A percentile compares a stretch with the other conserved stretches of the same genome.
These are phyloP conservation scores for Psilopogon haemacephalus DNA, from an alignment of 2,113 vertebrate genomes.

Conservation along the genomic window DNA sequence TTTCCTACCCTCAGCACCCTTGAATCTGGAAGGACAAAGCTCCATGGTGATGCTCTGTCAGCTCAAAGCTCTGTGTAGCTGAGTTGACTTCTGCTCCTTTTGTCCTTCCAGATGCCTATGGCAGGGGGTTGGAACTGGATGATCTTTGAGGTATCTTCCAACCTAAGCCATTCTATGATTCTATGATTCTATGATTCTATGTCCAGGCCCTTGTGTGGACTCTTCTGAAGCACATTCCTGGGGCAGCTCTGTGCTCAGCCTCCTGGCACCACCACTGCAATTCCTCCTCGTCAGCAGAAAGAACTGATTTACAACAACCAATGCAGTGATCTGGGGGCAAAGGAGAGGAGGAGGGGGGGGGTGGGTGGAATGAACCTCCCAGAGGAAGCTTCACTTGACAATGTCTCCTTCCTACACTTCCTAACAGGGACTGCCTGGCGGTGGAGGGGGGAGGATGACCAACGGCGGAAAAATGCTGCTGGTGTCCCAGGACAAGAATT, in stretches of 20 bases:
- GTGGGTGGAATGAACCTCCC: neutral
- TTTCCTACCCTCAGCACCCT: neutral
- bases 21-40: rapidly evolving
- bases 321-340: neutral
- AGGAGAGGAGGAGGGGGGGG: neutral
- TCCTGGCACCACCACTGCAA: neutral
- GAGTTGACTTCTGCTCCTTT: neutral
- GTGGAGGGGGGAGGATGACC: neutral
- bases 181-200: too few relatives aligned
- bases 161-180: too few relatives aligned
- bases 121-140: too few relatives aligned
- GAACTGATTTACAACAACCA: constrained; percentile 3
- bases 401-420: constrained; percentile 36
- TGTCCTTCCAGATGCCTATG: too few relatives aligned
- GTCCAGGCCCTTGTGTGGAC: rapidly evolving
- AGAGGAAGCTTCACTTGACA: constrained; percentile 48
- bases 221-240: neutral
- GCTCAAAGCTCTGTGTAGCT: neutral
- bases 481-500: neutral
- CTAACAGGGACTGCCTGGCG: neutral
- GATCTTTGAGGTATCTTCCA: too few relatives aligned
- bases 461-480: constrained; percentile 25
- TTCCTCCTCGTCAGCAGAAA: neutral
- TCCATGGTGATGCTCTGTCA: neutral
- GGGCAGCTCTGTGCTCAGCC: neutral